phyloP scores from a whole-genome alignment of 2,888 invertebrate species.

The Apodemia mormo region DNA sequence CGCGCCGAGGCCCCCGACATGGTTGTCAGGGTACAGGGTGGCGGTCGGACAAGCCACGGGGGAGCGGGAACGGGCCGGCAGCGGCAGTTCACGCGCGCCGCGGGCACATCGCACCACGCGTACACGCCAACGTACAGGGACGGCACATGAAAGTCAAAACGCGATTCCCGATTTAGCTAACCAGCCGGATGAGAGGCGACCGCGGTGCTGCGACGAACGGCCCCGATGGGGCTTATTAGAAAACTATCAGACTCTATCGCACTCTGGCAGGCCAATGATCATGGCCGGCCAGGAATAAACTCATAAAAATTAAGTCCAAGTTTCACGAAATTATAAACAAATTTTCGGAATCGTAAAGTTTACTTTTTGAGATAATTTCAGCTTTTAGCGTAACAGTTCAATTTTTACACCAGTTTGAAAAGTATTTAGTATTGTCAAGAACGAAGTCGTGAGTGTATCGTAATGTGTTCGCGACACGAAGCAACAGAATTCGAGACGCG shows the following conservation, averaged over 20 bases:
- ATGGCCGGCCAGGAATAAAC: conserved; percentile 27
- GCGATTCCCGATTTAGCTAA: conserved; percentile 78
- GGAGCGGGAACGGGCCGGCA: conserved; percentile 69
- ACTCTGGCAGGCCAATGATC: conserved; percentile 36
- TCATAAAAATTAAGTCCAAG: conserved; percentile 40
- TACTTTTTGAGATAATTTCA: conserved; percentile 18
- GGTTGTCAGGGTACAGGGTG: conserved; percentile 91
- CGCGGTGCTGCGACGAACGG: conserved; percentile 42
- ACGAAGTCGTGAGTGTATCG: conserved; percentile 69
- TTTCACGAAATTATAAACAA: conserved; percentile 35
- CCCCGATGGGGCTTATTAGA: conserved; percentile 33
- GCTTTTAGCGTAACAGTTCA: conserved; percentile 23
- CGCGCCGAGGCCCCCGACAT: conserved; percentile 85
- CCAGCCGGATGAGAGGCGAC: conserved; percentile 63
- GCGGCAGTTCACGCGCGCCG: conserved; percentile 73
- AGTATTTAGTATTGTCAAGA: conserved; percentile 43
- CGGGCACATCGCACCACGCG: conserved; percentile 79
- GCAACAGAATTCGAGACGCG: conserved; percentile 66
- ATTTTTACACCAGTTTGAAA: conserved; percentile 34
- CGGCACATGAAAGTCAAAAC: conserved; percentile 80
- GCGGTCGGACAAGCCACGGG: conserved; percentile 91
- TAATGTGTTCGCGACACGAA: conserved; percentile 51
- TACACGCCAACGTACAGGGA: conserved; percentile 72
- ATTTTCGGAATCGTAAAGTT: conserved; percentile 24
- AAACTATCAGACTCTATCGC: conserved; percentile 32